Base-by-base conservation (phyloP, 2,888 invertebrate genomes). In the Andrena trimmerana region DNA sequence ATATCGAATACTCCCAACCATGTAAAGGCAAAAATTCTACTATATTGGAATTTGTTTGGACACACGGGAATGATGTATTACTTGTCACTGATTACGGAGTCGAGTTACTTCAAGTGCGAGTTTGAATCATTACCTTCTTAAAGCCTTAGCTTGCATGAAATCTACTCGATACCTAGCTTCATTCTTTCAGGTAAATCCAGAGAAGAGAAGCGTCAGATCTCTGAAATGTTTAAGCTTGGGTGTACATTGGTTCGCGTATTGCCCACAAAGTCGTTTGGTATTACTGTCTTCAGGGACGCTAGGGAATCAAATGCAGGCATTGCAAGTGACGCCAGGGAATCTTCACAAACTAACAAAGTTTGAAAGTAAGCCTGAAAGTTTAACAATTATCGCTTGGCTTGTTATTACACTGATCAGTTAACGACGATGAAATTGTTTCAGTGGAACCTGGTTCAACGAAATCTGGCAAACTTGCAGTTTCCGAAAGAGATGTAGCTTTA, bases 41-140 rank as follows among this genome's bases (percentile, higher is more conserved):
- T 81, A 97, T 99, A 83, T 95, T 98, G 85, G 99, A 99, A 2
- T 99, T 99, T 95, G 97, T 98, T 16, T 99, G 99, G 99, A 97
- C 97, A 0, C 96, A 96, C 93, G 95, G 95, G 36, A 97, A 97
- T 94, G 99, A 99, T 94, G 97, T 99, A 89, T 96, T 98, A 0
- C 96, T 98, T 83, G 97, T 99, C 72, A 99, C 99, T 0, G 98
- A 98, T 93, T 97, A 97, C 91, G 98, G 99, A 0, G 96, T 99
- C 60, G 99, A 99, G 94, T 95, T 98, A 72, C 97, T 97, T 92
- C 97, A 97, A 94, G 96, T 98, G 91, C 83, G 87, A 86, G 69
- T 10, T 29, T 27, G 27, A 31, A 3, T 42, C 2, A 65, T 31
- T 33, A 42, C 2, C 7, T 48, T 59, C 31, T n/a, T 20, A 54